Conservation (phyloP, 2,113 vertebrate species). For the Gavia stellata region DNA sequence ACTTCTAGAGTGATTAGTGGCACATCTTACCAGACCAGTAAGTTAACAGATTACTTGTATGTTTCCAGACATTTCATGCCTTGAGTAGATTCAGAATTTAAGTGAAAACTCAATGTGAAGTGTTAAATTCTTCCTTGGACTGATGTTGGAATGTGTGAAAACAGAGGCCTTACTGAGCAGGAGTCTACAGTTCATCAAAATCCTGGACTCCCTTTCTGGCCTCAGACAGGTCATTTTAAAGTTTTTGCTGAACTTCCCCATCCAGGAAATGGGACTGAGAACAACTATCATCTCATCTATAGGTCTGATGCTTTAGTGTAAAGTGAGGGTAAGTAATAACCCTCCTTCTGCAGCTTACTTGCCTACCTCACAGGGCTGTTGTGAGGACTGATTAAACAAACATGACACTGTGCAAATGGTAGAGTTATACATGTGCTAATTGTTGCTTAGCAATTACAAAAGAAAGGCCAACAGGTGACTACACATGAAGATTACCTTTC, state of each 20-base stretch:
- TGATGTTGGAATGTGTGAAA: not conserved
- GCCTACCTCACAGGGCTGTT: conserved; percentile 62
- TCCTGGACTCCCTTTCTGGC: not conserved
- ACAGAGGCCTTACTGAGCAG: not conserved
- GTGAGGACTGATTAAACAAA: conserved; percentile 56
- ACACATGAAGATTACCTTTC: not conserved
- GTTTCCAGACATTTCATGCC: not conserved
- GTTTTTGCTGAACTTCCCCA: not conserved
- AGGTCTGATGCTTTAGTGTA: not conserved
- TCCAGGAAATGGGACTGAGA: not conserved
- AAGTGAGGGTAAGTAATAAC: not conserved
- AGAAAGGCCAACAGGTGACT: not conserved
- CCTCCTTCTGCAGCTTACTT: not conserved
- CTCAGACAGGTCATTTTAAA: not conserved
- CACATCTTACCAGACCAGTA: not conserved
- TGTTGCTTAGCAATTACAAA: not conserved
- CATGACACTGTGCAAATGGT: not conserved
- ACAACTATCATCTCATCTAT: not conserved
- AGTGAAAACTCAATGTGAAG: not conserved
- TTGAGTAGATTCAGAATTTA: not conserved
- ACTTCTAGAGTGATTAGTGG: not conserved
- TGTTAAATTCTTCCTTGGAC: not conserved
- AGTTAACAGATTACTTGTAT: not conserved
- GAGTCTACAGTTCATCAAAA: not conserved
- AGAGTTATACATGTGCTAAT: not conserved